Base-by-base conservation (phyloP, 1,140 invertebrate species). In the Neodiprion lecontei region DNA sequence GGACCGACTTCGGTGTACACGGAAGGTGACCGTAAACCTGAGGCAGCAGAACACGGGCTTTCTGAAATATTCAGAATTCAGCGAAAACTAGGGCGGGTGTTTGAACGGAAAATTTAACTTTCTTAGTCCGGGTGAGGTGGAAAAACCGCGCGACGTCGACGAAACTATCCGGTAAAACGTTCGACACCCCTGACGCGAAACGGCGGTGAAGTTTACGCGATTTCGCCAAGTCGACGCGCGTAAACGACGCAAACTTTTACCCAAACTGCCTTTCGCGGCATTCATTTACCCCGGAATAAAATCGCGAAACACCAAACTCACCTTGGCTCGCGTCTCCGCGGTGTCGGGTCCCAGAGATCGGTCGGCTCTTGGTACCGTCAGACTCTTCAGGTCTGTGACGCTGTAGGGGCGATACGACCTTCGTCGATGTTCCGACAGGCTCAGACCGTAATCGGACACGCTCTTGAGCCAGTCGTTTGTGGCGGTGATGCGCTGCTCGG, bases 311-410 rank as follows among this genome's bases (percentile, higher is more conserved):
- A 61, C 53, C 8, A 61, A 61, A 61, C 53, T 12, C 11, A 84
- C 82, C 77, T 84, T 84, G 4, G 28, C 28, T 49, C 74, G 73
- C 28, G 81, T 72, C 28, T 80, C 74, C 5, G 76, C 68, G 48
- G 71, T 76, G 73, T 83, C 79, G 67, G 80, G 82, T 65, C 81
- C 82, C 21, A 84, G 77, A 48, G 83, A 84, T 69, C 82, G 81
- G 79, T 84, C 83, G 28, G 79, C 76, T 14, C 74, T 79, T 9
- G 77, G 75, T 67, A 82, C 69, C 47, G 79, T 73, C 21, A 81
- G 69, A 28, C 68, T 75, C 48, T 71, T 78, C 69, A 82, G 83
- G 47, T 83, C 81, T 50, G 80, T 75, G 71, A 84, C 78, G 40
- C 79, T 82, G 48, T 84, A 84, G 8, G 82, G 82, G 48, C 73